Conservation (phyloP, 2,888 invertebrate species). For the Alloplasta piceator region DNA sequence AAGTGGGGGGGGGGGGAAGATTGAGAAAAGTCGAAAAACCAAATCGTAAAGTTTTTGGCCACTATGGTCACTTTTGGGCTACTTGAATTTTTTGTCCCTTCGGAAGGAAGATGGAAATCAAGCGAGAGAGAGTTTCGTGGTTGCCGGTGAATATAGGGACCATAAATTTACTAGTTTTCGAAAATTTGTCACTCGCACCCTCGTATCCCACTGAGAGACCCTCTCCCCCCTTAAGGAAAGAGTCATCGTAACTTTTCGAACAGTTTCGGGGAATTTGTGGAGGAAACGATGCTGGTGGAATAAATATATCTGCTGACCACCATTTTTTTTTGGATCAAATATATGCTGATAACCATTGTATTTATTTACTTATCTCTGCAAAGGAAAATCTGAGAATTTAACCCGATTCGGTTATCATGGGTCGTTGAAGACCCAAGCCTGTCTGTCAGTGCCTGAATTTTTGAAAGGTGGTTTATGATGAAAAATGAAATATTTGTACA, state of each 20-base stretch:
- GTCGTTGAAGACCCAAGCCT: too few species aligned
- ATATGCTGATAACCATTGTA: too few species aligned
- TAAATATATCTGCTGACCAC: slow-evolving; percentile 23
- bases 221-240: neutral
- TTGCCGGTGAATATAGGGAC: slow-evolving; percentile 27
- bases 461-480: too few species aligned
- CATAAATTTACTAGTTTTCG: slow-evolving; percentile 52
- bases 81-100: slow-evolving; percentile 4
- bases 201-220: slow-evolving; percentile 26
- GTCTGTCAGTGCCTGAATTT: too few species aligned
- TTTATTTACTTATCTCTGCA: too few species aligned
- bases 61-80: slow-evolving; percentile 35
- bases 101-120: slow-evolving; percentile 3
- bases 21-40: slow-evolving; percentile 4
- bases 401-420: too few species aligned
- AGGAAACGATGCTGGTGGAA: neutral
- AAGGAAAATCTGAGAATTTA: too few species aligned
- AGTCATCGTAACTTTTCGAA: neutral
- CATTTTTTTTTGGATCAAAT: neutral
- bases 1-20: slow-evolving; percentile 5
- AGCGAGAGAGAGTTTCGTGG: slow-evolving; percentile 11
- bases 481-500: too few species aligned
- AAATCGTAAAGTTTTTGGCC: slow-evolving; percentile 56
- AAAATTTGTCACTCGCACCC: slow-evolving; percentile 59
- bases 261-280: neutral